Evolutionary conservation across 2,888 invertebrate genomes (phyloP).

Genomic region (Leuctra nigra): DNA sequence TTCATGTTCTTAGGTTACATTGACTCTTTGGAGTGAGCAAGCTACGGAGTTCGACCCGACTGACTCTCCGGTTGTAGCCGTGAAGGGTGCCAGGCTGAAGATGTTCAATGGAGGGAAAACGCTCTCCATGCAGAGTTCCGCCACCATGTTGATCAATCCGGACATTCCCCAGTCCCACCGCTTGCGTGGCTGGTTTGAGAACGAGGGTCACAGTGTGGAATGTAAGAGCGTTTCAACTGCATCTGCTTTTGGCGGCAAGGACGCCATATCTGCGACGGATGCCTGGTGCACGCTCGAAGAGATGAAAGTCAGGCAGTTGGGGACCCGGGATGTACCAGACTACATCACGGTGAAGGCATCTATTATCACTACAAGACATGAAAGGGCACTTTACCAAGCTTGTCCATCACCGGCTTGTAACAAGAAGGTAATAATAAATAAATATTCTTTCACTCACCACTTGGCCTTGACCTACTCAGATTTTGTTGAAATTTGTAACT

Average conservation of each 20-base stretch:
- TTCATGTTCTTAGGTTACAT: slow-evolving; percentile 53
- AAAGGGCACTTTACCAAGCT: slow-evolving; percentile 85
- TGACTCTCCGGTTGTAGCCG: slow-evolving; percentile 72
- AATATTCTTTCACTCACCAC: too few species aligned
- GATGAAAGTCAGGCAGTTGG: slow-evolving; percentile 61
- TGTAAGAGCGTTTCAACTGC: slow-evolving; percentile 56
- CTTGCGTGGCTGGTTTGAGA: slow-evolving; percentile 88
- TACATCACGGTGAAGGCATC: slow-evolving; percentile 75
- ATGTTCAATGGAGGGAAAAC: slow-evolving; percentile 84
- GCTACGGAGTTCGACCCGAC: slow-evolving; percentile 78
- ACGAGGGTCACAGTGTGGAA: slow-evolving; percentile 58
- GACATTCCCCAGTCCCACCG: slow-evolving; percentile 80
- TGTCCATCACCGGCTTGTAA: slow-evolving; percentile 87
- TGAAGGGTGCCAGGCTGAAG: slow-evolving; percentile 75
- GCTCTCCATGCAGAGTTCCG: slow-evolving; percentile 48
- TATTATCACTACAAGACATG: slow-evolving; percentile 67
- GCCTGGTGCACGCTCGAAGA: slow-evolving; percentile 70
- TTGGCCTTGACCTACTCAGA: too few species aligned
- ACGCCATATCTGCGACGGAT: not conserved
- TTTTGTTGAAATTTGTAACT: too few species aligned
- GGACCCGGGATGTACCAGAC: slow-evolving; percentile 70
- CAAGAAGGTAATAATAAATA: slow-evolving; percentile 64
- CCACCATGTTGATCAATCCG: slow-evolving; percentile 73
- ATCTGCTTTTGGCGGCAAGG: slow-evolving; percentile 25
- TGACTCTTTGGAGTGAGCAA: slow-evolving; percentile 88